Evolutionary conservation across 1,140 invertebrate genomes (phyloP), one percentile per base, ranked within the genome.

Genomic region (Rhysida immarginata): DNA sequence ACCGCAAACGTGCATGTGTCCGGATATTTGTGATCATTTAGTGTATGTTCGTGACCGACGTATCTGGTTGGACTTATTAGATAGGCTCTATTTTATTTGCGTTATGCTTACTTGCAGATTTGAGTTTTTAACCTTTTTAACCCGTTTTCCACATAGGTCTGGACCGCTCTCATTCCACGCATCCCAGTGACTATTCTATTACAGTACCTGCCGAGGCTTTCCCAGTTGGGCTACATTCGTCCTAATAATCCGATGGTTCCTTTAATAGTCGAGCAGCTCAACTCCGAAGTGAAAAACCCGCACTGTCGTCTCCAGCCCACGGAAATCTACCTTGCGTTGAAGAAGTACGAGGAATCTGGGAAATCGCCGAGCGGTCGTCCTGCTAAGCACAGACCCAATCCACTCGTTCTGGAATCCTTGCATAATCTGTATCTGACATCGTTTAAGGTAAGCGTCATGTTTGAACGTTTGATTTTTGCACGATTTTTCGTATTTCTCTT

Each of bases 151-250:
- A 5, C 63, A 16, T 53, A 78, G 78, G 71, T 84, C 41, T 83
- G 82, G 80, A 68, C 71, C 60, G 73, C 78, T 58, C 67, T 84
- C 48, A 62, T 83, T 25, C 72, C 75, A 2, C 67, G 76, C 54
- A 74, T 84, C 66, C 70, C 75, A 41, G 67, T 82, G 53, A 65
- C 67, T 5, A 71, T 74, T 2, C 60, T 83, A 41, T 65, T 84
- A 26, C 65, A 72, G 18, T 78, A 81, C 59, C 67, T 84, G 20
- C 79, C 77, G 60, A 77, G 80, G 62, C 75, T 84, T 61, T 76
- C 81, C 41, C 75, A 77, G 58, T 67, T 82, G 59, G 75, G 74
- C 5, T 74, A 81, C 59, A 59, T 82, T 14, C 72, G 71, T 41
- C 61, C 63, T 24, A 65, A 74, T 20, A 70, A 70, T 51, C 53